phyloP scores from a whole-genome alignment of 2,113 vertebrate genomes.

The Phylloscopus trochilus region DNA sequence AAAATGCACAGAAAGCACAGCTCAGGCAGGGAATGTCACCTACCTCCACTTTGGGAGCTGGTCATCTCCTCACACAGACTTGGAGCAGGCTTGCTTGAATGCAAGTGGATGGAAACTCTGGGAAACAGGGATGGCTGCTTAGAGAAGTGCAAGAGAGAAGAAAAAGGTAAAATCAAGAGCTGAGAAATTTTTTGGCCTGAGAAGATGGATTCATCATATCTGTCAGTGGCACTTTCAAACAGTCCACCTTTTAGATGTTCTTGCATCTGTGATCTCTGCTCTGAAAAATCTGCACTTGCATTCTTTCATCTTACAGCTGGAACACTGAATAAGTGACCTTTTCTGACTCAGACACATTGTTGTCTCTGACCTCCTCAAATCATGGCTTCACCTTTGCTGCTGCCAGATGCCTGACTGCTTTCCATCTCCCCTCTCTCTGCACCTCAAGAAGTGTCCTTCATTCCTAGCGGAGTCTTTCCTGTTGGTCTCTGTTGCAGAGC shows the following conservation, averaged over 20 bases:
- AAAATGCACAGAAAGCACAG: not conserved
- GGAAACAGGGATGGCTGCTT: not conserved
- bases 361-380: conserved; percentile 52
- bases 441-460: conserved; percentile 11
- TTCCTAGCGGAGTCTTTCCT: not conserved
- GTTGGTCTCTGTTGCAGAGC: not conserved
- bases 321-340: conserved; percentile 51
- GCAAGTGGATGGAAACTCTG: not conserved
- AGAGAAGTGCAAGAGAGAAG: not conserved
- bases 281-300: conserved; percentile 22
- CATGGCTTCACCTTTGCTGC: conserved; percentile 33
- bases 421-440: not conserved
- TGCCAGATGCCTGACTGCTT: conserved; percentile 35
- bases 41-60: not conserved
- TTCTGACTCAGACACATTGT: conserved; percentile 26
- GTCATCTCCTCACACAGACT: not conserved
- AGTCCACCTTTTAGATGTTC: conserved; percentile 17
- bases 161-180: not conserved
- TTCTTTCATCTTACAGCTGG: conserved; percentile 56
- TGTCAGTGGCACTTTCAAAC: not conserved
- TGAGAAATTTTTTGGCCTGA: not conserved
- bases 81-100: not conserved
- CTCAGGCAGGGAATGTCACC: not conserved
- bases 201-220: not conserved
- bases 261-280: conserved; percentile 31